phyloP scores from a whole-genome alignment of 2,113 vertebrate species.

The Crotophaga sulcirostris region DNA sequence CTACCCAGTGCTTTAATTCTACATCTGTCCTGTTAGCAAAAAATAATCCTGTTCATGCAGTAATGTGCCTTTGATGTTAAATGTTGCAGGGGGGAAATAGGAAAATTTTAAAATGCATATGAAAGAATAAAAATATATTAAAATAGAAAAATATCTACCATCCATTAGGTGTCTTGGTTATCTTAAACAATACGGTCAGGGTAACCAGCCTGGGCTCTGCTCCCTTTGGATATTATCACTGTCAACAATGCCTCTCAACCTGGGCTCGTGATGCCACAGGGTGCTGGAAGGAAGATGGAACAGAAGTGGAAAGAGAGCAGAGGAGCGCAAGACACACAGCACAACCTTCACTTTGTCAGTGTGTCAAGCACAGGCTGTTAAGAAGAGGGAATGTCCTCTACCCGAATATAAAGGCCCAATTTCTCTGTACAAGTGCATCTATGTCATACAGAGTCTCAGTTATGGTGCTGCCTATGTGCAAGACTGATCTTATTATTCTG shows the following conservation, averaged over 20 bases:
- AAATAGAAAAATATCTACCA: not conserved
- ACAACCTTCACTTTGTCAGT: not conserved
- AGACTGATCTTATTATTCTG: conserved; percentile 17
- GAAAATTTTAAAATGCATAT: not conserved
- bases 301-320: not conserved
- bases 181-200: not conserved
- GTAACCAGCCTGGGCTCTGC: not conserved
- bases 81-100: not conserved
- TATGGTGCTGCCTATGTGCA: not conserved
- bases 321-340: not conserved
- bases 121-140: not conserved
- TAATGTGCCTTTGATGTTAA: not conserved
- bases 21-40: not conserved
- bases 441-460: not conserved
- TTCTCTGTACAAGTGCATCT: conserved; percentile 5
- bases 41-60: not conserved
- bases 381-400: not conserved
- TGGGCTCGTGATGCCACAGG: not conserved
- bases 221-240: not conserved
- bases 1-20: not conserved
- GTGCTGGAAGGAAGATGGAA: not conserved
- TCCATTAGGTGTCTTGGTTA: not conserved
- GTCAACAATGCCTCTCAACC: not conserved
- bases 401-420: not conserved
- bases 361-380: not conserved